Conservation (phyloP, 1,140 invertebrate species). For the Lucilia sericata region DNA sequence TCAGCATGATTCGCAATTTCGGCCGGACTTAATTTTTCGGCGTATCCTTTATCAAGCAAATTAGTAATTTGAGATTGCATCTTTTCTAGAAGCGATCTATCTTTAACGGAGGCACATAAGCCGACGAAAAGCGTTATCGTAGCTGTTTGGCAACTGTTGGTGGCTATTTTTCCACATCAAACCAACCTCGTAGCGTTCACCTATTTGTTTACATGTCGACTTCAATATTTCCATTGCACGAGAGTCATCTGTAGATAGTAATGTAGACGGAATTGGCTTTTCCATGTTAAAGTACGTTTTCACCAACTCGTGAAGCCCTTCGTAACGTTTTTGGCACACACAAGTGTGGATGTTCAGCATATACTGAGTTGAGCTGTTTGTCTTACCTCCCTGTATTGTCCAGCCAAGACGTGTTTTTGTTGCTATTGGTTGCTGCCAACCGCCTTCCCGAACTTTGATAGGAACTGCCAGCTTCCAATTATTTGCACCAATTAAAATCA, state of each 20-base stretch:
- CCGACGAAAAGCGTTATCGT: background rate
- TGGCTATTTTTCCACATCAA: background rate
- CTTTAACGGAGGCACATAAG: background rate
- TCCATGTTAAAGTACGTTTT: no score
- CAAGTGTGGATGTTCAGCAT: constrained; percentile 20
- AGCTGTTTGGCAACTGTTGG: background rate
- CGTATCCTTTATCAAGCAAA: constrained; percentile 10
- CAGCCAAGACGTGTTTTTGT: background rate
- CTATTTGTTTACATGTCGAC: background rate
- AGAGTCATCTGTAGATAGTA: background rate
- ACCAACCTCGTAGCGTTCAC: constrained; percentile 14
- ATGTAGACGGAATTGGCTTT: background rate
- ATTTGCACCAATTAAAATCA: constrained; percentile 8
- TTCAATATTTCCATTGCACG: background rate
- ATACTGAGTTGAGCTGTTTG: background rate
- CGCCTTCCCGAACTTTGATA: constrained; percentile 12
- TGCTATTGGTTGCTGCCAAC: constrained; percentile 20
- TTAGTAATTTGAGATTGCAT: constrained; percentile 9
- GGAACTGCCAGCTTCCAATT: constrained; percentile 23
- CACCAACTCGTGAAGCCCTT: background rate
- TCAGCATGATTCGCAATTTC: background rate
- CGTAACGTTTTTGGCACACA: background rate
- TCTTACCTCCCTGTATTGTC: no score
- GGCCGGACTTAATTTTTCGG: background rate
- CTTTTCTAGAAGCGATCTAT: background rate